Conservation (phyloP, 2,888 invertebrate species). For the Noctua fimbriata region DNA sequence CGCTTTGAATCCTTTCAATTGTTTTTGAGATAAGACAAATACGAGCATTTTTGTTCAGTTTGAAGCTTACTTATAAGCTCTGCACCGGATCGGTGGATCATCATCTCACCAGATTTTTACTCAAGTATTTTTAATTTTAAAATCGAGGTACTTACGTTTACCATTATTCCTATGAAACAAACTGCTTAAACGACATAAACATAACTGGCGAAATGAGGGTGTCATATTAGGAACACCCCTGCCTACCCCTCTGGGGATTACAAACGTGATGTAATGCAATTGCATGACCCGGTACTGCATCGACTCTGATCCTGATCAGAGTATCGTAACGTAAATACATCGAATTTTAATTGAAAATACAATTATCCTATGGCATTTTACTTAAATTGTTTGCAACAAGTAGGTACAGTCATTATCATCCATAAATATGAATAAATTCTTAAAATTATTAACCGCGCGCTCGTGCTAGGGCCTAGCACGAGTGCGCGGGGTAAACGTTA, state of each 20-base stretch:
- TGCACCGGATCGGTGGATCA: conserved; percentile 1
- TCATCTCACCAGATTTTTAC: background rate
- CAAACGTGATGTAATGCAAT: no score
- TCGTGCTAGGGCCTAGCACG: background rate
- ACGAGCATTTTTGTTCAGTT: conserved; percentile 41
- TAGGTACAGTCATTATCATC: background rate
- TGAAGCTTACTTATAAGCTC: background rate
- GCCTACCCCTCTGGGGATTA: no score
- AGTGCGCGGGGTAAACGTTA: background rate
- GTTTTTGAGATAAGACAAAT: conserved; percentile 61
- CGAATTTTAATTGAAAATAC: background rate
- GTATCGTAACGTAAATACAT: background rate
- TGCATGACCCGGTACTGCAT: no score
- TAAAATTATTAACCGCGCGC: no score
- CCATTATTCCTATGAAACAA: no score
- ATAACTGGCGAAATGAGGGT: no score
- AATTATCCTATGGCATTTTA: background rate
- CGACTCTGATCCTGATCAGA: no score
- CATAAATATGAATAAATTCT: no score
- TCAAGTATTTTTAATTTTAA: no score
- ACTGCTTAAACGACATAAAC: no score
- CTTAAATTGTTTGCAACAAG: background rate
- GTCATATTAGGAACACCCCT: no score
- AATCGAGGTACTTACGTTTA: no score
- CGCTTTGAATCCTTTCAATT: conserved; percentile 63